Evolutionary conservation across 2,888 invertebrate species (phyloP).

Genomic region (Pollenia amentaria): DNA sequence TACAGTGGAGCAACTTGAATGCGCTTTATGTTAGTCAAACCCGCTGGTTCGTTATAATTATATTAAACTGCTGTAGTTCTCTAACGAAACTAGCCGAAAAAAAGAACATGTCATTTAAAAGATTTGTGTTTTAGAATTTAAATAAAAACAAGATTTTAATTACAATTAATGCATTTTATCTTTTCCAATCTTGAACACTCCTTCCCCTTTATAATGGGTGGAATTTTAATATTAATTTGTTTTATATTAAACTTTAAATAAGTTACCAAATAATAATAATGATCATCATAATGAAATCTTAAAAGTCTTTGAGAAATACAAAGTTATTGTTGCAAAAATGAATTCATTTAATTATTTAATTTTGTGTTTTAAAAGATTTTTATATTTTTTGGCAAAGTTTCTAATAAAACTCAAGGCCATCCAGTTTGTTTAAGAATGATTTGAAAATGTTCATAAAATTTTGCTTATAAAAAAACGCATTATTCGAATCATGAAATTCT

Average conservation of each 20-base stretch:
- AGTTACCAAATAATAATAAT: conserved; percentile 9
- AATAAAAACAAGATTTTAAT: conserved; percentile 2
- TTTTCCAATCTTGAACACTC: conserved; percentile 18
- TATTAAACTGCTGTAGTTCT: neutral
- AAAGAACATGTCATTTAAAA: conserved; percentile 15
- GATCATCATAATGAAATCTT: neutral
- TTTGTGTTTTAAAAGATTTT: neutral
- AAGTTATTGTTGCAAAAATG: conserved; percentile 18
- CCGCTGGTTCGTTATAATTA: neutral
- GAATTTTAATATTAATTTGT: neutral
- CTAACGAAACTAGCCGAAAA: neutral
- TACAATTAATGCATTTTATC: neutral
- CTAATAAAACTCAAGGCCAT: conserved; percentile 51
- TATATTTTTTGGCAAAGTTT: conserved; percentile 21
- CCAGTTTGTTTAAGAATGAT: conserved; percentile 49
- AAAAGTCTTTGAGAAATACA: neutral
- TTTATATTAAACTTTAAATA: conserved; percentile 18
- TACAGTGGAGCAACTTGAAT: too few relatives aligned
- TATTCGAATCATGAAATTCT: conserved; percentile 48
- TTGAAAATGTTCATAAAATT: conserved; percentile 13
- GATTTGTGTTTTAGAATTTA: conserved; percentile 16
- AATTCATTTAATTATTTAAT: neutral
- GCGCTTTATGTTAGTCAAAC: neutral
- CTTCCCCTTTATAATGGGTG: neutral
- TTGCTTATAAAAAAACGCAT: conserved; percentile 11